Evolutionary conservation across 2,113 vertebrate genomes (phyloP).

Genomic region (Candoia aspera): DNA sequence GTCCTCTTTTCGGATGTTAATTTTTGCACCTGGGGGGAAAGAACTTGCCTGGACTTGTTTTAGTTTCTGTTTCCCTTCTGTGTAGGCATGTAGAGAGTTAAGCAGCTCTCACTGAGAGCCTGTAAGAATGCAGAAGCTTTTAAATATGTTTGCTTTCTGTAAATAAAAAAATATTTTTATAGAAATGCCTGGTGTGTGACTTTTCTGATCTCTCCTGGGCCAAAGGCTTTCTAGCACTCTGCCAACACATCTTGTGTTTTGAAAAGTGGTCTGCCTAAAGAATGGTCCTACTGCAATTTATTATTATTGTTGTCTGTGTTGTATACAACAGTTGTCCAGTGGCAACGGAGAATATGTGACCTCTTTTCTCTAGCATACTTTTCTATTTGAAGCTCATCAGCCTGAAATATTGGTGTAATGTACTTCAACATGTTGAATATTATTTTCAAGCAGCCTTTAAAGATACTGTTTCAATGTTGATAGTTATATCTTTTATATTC

Average conservation of each 20-base stretch:
- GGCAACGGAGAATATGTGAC: not conserved
- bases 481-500: not conserved
- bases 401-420: not conserved
- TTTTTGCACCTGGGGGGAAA: too few species aligned
- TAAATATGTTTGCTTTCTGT: too few species aligned
- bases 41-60: too few species aligned
- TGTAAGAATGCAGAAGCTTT: too few species aligned
- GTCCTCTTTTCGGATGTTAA: too few species aligned
- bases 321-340: not conserved
- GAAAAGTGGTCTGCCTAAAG: not conserved
- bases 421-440: not conserved
- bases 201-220: too few species aligned
- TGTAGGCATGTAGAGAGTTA: too few species aligned
- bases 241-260: not conserved
- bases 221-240: too few species aligned
- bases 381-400: not conserved
- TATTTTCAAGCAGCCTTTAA: not conserved
- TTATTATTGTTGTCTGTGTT: not conserved
- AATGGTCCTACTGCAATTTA: not conserved
- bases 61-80: too few species aligned
- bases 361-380: not conserved
- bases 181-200: too few species aligned
- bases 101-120: too few species aligned
- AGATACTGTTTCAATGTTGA: not conserved
- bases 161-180: too few species aligned